phyloP scores from a whole-genome alignment of 2,113 vertebrate species.

The Plestiodon gilberti region DNA sequence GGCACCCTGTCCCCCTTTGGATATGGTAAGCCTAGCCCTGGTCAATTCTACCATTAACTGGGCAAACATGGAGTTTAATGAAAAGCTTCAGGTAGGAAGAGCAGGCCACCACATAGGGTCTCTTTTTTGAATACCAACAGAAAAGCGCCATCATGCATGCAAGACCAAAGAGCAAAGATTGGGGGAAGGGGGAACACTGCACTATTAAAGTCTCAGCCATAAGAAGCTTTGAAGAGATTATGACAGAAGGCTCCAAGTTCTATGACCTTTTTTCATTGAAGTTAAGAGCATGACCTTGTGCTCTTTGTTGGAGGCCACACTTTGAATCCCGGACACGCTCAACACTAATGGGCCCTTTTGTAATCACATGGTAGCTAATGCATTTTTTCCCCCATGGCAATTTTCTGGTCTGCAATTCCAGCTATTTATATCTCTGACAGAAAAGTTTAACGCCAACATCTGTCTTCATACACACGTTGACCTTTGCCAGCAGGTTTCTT shows the following conservation, averaged over 20 bases:
- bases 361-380: conserved; percentile 12
- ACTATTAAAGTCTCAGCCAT: rapidly evolving
- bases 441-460: conserved; percentile 44
- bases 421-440: conserved; percentile 42
- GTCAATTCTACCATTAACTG: not conserved
- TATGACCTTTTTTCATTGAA: not conserved
- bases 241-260: not conserved
- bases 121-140: not conserved
- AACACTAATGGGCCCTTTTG: conserved; percentile 33
- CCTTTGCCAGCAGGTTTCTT: conserved; percentile 51
- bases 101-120: not conserved
- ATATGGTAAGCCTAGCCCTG: no score
- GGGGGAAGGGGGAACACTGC: not conserved
- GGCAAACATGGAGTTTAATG: not conserved
- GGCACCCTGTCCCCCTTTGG: no score
- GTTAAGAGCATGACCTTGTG: conserved; percentile 23
- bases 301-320: conserved; percentile 21
- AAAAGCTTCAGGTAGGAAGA: not conserved
- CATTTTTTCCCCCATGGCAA: conserved; percentile 14
- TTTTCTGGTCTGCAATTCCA: conserved; percentile 39
- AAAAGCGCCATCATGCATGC: not conserved
- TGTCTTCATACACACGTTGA: conserved; percentile 44
- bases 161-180: not conserved
- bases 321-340: conserved; percentile 20
- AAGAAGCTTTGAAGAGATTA: not conserved